Base-by-base conservation (phyloP, 2,113 vertebrate species). In the Spea bombifrons region DNA sequence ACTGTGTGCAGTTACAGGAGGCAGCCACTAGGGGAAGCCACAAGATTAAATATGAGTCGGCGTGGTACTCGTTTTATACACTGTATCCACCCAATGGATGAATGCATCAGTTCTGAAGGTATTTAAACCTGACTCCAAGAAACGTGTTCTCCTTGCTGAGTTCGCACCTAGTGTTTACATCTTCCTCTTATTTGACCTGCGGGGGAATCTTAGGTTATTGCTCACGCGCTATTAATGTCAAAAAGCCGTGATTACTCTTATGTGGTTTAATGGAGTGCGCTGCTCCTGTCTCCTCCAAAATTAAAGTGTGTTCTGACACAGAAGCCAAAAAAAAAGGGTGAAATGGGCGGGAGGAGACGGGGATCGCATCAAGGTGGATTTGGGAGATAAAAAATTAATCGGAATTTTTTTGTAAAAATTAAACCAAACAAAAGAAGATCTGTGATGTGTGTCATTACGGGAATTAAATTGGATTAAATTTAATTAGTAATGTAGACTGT, bases 201-300 rank as follows among this genome's bases (percentile, higher is more conserved):
- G 7, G 74, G 30, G 15, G 16, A 12, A 49, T 75, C 43, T 67
- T 53, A 8, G 73, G 63, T 55, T 75, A 67, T 75, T 67, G 74
- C 74, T 76, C 67, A 67, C 65, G 9, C 53, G 9, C 7, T 52
- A 67, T 65, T 75, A 46, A 46, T 76, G 64, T 76, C 65, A 67
- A 55, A 57, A 68, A 10, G 13, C 4, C 49, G 6, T 76, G 17
- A 76, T 57, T 67, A 43, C 50, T 68, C 65, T 76, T 55, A 75
- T 67, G 64, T 76, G 50, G 50, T 48, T 45, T 57, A 75, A 76
- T 76, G 50, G 50, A 57, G 74, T 57, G 50, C 46, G 4, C 48
- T 15, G 7, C 10, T 6, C 15, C 50, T 66, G 63, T 75, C 73
- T 75, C 12, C 4, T 50, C 30, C 45, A 8, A 7, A 53, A 66